Percentiles rank a stretch among this genome's conserved stretches.
These are phyloP conservation scores for Cosmorhoe ocellata DNA, from an alignment of 2,888 invertebrate species.

Conservation along the genomic window DNA sequence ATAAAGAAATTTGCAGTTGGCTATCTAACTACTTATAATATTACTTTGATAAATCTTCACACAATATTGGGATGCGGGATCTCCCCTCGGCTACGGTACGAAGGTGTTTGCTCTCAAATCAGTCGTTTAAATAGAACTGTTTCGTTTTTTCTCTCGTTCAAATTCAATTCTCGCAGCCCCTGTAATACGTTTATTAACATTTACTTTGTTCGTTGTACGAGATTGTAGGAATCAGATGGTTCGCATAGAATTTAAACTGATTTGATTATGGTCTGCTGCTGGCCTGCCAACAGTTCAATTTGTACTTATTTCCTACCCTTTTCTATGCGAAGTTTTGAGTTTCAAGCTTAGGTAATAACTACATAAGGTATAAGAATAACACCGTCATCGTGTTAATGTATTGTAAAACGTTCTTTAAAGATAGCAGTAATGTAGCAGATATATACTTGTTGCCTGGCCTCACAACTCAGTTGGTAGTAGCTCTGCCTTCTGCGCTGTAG, in stretches of 20 bases:
- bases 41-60: too few relatives aligned
- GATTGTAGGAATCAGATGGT: constrained; percentile 36
- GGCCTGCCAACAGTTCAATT: neutral
- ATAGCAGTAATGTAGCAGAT: too few relatives aligned
- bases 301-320: neutral
- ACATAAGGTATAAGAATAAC: too few relatives aligned
- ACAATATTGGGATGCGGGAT: constrained; percentile 48
- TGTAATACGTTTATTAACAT: constrained; percentile 60
- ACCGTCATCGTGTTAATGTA: too few relatives aligned
- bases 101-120: constrained; percentile 75
- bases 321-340: neutral
- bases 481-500: too few relatives aligned
- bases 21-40: too few relatives aligned
- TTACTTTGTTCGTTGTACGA: constrained; percentile 53
- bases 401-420: too few relatives aligned
- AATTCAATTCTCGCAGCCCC: constrained; percentile 63
- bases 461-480: too few relatives aligned
- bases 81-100: constrained; percentile 39
- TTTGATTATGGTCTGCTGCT: constrained; percentile 14
- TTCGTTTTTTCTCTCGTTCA: constrained; percentile 61
- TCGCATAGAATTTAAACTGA: constrained; percentile 27
- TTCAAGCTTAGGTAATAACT: too few relatives aligned
- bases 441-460: too few relatives aligned
- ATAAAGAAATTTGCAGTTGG: too few relatives aligned
- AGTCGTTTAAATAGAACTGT: constrained; percentile 75